Evolutionary conservation across 1,140 invertebrate genomes (phyloP).

Genomic region (Eueides isabella): DNA sequence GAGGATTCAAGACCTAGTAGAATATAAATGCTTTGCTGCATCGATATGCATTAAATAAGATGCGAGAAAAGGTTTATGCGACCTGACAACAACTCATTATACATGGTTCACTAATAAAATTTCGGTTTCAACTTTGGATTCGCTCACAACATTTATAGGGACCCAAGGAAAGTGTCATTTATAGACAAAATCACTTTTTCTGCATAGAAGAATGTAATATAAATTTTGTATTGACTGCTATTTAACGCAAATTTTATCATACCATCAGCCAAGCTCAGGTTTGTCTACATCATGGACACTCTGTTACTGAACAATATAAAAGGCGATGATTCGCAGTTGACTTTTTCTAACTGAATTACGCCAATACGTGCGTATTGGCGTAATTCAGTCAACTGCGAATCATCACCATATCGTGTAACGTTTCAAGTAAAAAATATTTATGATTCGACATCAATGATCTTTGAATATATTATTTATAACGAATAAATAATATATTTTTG

Average conservation of each 20-base stretch:
- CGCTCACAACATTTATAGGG: background rate
- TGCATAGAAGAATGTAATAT: slow-evolving; percentile 14
- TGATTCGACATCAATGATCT: no score
- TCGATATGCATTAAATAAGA: background rate
- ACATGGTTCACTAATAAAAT: background rate
- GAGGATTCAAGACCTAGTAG: background rate
- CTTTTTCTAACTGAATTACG: no score
- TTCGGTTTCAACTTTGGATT: background rate
- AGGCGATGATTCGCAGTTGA: no score
- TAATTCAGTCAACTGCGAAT: no score
- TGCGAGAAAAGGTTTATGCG: no score
- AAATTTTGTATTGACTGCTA: background rate
- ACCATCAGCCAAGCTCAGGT: background rate
- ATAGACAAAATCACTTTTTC: background rate
- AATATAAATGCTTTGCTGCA: background rate
- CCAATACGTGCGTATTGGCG: no score
- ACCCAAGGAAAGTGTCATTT: background rate
- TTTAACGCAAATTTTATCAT: slow-evolving; percentile 1
- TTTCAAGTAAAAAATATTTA: no score
- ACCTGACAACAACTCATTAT: background rate
- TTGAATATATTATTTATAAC: no score
- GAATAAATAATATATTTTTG: no score
- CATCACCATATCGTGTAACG: no score
- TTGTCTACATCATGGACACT: background rate
- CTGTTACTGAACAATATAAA: background rate